These are phyloP conservation scores for Ophion ventricosus DNA, from an alignment of 2,888 invertebrate genomes.

Conservation along the genomic window DNA sequence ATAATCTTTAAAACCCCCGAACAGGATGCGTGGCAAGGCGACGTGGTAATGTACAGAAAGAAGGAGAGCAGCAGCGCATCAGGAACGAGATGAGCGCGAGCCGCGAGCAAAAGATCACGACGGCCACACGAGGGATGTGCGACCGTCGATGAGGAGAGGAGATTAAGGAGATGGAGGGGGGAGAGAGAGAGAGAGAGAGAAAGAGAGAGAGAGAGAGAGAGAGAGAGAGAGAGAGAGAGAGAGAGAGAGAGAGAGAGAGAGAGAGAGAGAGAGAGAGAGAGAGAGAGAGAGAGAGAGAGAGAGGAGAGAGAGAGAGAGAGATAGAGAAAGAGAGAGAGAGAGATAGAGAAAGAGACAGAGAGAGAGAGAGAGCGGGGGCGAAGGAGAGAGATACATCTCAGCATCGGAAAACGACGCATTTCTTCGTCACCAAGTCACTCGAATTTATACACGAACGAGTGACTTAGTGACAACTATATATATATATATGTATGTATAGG, in stretches of 20 bases:
- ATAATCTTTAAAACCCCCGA: constrained; percentile 83
- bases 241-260: constrained; percentile 28
- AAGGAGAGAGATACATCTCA: constrained; percentile 64
- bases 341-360: too few species aligned
- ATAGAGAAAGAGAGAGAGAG: neutral
- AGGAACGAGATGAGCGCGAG: constrained; percentile 16
- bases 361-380: too few species aligned
- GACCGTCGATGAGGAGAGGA: constrained; percentile 41
- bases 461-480: neutral
- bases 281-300: neutral
- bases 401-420: constrained; percentile 62
- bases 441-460: constrained; percentile 31
- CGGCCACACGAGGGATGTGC: constrained; percentile 56
- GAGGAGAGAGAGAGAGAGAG: neutral
- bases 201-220: neutral
- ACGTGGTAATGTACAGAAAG: constrained; percentile 38
- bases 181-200: neutral
- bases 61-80: constrained; percentile 60
- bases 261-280: too few species aligned
- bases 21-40: constrained; percentile 80
- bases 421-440: constrained; percentile 80
- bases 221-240: too few species aligned
- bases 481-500: constrained; percentile 14
- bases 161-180: neutral
- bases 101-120: constrained; percentile 40